Evolutionary conservation across 2,113 vertebrate genomes (phyloP).

Genomic region (Marmota flaviventris): DNA sequence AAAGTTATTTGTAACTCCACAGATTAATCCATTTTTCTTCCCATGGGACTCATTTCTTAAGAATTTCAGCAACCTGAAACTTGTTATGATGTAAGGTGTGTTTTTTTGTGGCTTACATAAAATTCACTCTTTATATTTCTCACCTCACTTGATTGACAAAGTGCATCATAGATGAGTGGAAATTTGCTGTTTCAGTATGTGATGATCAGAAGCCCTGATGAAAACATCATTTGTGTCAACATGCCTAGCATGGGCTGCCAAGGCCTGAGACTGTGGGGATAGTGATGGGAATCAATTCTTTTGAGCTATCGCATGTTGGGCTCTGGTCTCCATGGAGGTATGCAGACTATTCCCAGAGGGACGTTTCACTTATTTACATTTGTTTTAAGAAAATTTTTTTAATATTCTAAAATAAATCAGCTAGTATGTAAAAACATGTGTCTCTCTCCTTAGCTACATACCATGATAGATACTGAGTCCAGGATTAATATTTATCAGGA

Average conservation of each 20-base stretch:
- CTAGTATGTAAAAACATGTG: neutral
- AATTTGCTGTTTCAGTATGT: neutral
- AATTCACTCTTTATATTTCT: neutral
- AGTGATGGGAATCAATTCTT: neutral
- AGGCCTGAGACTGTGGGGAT: neutral
- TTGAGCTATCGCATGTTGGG: neutral
- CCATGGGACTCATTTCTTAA: neutral
- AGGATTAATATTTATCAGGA: too few relatives aligned
- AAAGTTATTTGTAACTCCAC: constrained; percentile 14
- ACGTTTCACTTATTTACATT: neutral
- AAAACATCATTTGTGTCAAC: neutral
- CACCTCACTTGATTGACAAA: neutral
- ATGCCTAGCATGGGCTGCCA: neutral
- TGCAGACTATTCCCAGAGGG: neutral
- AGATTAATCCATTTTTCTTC: constrained; percentile 24
- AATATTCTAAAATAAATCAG: constrained; percentile 11
- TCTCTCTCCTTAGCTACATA: neutral
- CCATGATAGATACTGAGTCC: neutral
- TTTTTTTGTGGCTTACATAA: neutral
- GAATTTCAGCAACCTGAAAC: constrained; percentile 7
- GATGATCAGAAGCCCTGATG: neutral
- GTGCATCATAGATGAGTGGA: neutral
- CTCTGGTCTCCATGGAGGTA: neutral
- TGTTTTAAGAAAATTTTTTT: neutral
- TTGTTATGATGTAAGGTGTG: neutral